A percentile compares a stretch with the other conserved stretches of the same genome.
Conservation (phyloP, 2,113 vertebrate genomes). For the Odocoileus hemionus region DNA sequence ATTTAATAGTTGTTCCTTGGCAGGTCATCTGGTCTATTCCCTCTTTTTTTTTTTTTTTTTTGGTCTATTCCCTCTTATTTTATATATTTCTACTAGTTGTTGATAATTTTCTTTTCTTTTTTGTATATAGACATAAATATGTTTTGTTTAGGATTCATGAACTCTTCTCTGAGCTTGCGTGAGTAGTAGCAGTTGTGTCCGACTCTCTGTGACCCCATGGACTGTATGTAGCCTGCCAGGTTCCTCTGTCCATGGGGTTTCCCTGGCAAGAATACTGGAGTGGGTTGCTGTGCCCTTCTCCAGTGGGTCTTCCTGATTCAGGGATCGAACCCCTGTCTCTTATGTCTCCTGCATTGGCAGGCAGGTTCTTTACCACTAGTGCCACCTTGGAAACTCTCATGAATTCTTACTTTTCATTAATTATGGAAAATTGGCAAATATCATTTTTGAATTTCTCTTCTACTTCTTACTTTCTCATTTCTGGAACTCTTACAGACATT, state of each 20-base stretch:
- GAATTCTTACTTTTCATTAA: neutral
- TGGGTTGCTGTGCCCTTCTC: neutral
- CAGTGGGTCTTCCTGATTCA: neutral
- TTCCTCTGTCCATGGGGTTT: neutral
- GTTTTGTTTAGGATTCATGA: neutral
- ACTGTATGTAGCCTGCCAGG: neutral
- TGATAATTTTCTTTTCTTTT: neutral
- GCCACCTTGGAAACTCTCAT: neutral
- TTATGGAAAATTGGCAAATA: neutral
- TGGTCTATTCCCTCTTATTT: neutral
- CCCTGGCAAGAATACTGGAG: neutral
- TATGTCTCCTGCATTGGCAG: neutral
- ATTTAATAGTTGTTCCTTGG: neutral
- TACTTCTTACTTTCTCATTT: neutral
- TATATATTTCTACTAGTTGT: neutral
- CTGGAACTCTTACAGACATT: neutral
- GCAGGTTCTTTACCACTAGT: neutral
- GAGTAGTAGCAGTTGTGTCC: neutral
- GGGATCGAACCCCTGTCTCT: fast-evolving
- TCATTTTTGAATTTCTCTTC: neutral
- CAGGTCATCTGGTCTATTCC: neutral
- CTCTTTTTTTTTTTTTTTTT: neutral
- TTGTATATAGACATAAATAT: neutral
- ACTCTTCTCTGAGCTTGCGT: neutral
- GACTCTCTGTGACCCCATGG: neutral